Base-by-base conservation (phyloP, 2,888 invertebrate species). In the Saturnia japonica region DNA sequence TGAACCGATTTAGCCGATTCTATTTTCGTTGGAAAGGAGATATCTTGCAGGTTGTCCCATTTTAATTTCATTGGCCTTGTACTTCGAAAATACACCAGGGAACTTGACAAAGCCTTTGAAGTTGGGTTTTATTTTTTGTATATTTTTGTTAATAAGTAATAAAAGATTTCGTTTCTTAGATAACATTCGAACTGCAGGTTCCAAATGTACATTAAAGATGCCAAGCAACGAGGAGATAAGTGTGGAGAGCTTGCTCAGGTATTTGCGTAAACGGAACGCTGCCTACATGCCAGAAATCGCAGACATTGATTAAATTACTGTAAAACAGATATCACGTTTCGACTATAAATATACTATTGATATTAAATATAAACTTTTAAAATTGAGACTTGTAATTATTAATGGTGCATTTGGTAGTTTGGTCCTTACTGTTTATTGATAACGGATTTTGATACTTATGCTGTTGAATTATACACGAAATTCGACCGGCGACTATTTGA, bases 191-290 rank as follows among this genome's bases (percentile, higher is more conserved):
- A 51, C 84, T 84, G 25, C 88, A 90, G 90, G 81, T 72, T 88
- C 87, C 34, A 82, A 81, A 57, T 75, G 78, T 0, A 85, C 84
- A 1, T 70, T 89, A 68, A 87, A 81, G 78, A 77, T 83, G 67
- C 81, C 84, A 25, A 82, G 78, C 64, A 83, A 81, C 57, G 87
- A 88, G 69, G 87, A 90, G 47, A 82, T 91, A 19, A 91, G 87
- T 67, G 85, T 91, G 12, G 88, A 91, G 62, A 86, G 80, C 45
- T 75, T 93, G 0, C 77, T 91, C n/a, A 84, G 84, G 19, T 86
- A 82, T 70, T 76, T 91, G 34, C 83, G 87, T 1, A 80, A 82
- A 70, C 81, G 80, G n/a, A 91, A 88, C 66, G 84, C 84, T 0
- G 73, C 78, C 0, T 84, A 85, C 43, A 79, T 75, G 25, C 78